A percentile compares a stretch with the other conserved stretches of the same genome.
These are phyloP conservation scores for Manis javanica DNA, from an alignment of 2,797 vertebrate species.

Conservation along the genomic window DNA sequence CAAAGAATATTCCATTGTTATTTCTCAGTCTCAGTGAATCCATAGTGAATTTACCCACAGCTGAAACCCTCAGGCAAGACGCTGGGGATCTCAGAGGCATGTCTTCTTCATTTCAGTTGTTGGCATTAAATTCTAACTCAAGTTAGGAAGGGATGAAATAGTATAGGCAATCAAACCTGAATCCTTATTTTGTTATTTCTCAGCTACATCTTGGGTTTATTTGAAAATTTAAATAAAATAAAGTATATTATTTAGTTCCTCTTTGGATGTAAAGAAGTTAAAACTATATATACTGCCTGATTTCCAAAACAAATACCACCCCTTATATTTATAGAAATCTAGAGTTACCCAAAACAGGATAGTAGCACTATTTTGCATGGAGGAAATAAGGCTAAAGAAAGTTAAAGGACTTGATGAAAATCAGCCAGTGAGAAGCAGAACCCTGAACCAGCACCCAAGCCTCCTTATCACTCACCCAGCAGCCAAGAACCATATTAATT, in stretches of 20 bases:
- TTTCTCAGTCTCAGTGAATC: too few relatives aligned
- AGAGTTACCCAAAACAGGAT: background rate
- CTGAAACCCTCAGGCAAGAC: too few relatives aligned
- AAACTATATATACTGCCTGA: background rate
- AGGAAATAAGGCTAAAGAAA: background rate
- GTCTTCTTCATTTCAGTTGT: background rate
- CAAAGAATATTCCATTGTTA: too few relatives aligned
- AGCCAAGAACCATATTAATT: background rate
- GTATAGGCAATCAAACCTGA: background rate
- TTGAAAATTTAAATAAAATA: constrained; percentile 19
- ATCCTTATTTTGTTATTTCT: background rate
- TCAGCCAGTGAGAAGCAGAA: background rate
- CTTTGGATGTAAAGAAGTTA: background rate
- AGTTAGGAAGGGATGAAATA: background rate
- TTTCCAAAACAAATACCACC: background rate
- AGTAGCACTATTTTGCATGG: background rate
- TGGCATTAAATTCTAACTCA: constrained; percentile 1
- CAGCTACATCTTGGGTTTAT: background rate
- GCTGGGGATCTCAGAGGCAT: background rate
- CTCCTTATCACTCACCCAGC: background rate
- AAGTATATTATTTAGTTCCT: background rate
- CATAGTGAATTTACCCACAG: too few relatives aligned
- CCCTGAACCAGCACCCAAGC: background rate
- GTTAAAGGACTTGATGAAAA: background rate
- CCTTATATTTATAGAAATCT: background rate